These are phyloP conservation scores for Yponomeuta plumbellus DNA, from an alignment of 2,888 invertebrate species.

Conservation along the genomic window DNA sequence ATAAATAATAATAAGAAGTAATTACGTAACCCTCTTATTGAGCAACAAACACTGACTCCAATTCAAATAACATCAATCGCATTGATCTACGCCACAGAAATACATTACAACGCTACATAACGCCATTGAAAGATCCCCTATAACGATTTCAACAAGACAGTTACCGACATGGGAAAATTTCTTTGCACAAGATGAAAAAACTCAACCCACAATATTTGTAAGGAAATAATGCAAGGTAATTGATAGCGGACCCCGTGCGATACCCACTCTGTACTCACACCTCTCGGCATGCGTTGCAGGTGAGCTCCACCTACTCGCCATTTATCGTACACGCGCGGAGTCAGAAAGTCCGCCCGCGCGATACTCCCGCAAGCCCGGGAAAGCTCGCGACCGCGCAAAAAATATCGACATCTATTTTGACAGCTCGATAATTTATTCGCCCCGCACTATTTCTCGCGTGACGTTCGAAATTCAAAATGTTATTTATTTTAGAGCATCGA, in stretches of 20 bases:
- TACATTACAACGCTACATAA: too few species aligned
- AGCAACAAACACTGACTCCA: too few species aligned
- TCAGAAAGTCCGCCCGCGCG: constrained; percentile 52
- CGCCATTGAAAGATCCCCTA: too few species aligned
- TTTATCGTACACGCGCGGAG: constrained; percentile 63
- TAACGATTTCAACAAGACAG: too few species aligned
- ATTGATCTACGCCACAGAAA: too few species aligned
- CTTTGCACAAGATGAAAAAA: neutral
- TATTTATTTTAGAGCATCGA: neutral
- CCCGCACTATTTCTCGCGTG: neutral
- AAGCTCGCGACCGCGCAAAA: constrained; percentile 19
- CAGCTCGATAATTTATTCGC: neutral
- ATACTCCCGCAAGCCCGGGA: constrained; percentile 20
- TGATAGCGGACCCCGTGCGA: neutral
- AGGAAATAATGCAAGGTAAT: neutral
- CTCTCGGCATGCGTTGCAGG: constrained; percentile 34
- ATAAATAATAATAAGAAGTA: too few species aligned
- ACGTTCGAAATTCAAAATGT: constrained; percentile 4
- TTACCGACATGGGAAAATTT: neutral
- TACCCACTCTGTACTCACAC: constrained; percentile 41
- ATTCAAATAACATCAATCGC: too few species aligned
- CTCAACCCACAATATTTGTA: neutral
- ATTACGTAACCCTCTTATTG: too few species aligned
- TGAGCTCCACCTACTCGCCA: constrained; percentile 49
- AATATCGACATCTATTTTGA: neutral